Evolutionary conservation across 2,797 vertebrate genomes (phyloP).

Genomic region (Lepidocolaptes lacrymiger): DNA sequence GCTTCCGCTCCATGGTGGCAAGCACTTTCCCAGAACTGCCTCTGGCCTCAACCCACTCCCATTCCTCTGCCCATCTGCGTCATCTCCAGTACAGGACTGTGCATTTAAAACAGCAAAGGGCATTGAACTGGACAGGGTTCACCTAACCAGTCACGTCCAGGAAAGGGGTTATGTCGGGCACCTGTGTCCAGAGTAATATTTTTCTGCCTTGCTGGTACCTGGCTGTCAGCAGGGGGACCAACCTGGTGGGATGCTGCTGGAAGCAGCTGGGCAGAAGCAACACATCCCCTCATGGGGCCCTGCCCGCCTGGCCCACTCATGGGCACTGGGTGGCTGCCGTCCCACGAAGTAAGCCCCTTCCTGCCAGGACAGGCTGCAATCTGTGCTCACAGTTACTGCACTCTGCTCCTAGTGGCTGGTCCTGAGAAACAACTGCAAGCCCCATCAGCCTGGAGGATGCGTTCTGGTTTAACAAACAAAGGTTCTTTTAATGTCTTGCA

Average conservation of each 20-base stretch:
- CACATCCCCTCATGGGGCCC: neutral
- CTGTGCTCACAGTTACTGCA: neutral
- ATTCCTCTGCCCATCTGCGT: rapidly evolving
- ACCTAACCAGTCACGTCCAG: rapidly evolving
- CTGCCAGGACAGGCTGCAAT: neutral
- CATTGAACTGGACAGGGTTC: neutral
- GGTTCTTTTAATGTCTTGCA: neutral
- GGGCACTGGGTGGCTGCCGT: neutral
- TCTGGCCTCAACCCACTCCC: neutral
- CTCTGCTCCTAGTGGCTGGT: neutral
- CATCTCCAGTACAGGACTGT: neutral
- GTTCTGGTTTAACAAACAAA: neutral
- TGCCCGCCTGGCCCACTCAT: neutral
- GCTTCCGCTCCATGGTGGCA: rapidly evolving
- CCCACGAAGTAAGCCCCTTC: neutral
- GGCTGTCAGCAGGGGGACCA: rapidly evolving
- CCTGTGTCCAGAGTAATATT: neutral
- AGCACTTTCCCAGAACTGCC: neutral
- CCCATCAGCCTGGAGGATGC: neutral
- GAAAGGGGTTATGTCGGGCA: rapidly evolving
- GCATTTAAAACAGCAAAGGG: neutral
- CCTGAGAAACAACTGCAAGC: rapidly evolving
- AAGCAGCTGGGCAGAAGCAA: neutral
- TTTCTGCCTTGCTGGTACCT: neutral
- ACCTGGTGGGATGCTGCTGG: rapidly evolving